Percentiles rank a stretch among this genome's conserved stretches.
Conservation (phyloP, 2,888 invertebrate species). For the Trisateles emortualis region DNA sequence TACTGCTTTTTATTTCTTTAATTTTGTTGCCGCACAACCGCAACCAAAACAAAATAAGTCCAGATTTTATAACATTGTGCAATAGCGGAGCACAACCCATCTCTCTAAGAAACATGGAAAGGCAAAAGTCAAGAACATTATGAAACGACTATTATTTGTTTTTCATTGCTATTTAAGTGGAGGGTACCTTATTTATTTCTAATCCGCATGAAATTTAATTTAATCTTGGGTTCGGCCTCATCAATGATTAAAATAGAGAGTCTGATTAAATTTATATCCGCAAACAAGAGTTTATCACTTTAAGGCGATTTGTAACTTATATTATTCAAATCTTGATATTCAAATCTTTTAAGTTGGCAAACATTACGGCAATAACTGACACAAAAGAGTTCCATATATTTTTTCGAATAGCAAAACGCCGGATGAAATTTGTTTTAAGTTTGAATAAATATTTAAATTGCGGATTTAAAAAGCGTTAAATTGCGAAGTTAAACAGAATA, state of each 20-base stretch:
- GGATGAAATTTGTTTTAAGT: not conserved
- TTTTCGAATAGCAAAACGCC: not conserved
- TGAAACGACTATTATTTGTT: too few species aligned
- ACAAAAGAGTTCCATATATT: not conserved
- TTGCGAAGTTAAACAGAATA: slow-evolving; percentile 14
- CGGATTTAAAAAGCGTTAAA: not conserved
- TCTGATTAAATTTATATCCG: not conserved
- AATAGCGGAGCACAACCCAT: too few species aligned
- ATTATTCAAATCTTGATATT: not conserved
- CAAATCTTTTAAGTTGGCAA: not conserved
- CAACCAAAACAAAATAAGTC: not conserved
- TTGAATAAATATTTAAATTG: not conserved
- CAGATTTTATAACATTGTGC: too few species aligned
- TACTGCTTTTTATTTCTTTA: slow-evolving; percentile 9
- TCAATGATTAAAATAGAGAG: too few species aligned
- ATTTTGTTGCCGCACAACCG: too few species aligned
- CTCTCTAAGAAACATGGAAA: too few species aligned
- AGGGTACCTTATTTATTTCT: too few species aligned
- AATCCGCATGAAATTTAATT: too few species aligned
- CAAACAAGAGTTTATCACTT: not conserved
- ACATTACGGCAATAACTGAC: not conserved
- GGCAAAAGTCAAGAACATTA: too few species aligned
- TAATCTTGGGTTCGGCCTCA: too few species aligned
- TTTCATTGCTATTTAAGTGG: too few species aligned
- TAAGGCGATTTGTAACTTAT: not conserved